Evolutionary conservation across 2,888 invertebrate species (phyloP).

Genomic region (Listrodromus nycthemerus): DNA sequence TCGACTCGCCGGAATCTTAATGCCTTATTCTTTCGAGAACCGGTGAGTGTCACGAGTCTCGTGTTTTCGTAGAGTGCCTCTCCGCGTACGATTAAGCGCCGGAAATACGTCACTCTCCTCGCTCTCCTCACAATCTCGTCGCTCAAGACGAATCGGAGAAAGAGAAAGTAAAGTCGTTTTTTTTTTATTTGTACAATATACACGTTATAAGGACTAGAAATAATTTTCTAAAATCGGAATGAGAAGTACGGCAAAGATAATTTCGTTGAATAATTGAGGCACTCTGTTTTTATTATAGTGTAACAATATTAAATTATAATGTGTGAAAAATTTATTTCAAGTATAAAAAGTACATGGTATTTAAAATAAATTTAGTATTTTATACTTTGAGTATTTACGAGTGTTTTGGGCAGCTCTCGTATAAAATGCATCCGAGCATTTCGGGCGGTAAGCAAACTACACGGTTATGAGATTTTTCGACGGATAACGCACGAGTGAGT

Average conservation of each 20-base stretch:
- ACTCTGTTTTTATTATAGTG: too few species aligned
- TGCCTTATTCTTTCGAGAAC: slow-evolving; percentile 25
- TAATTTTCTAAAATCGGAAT: too few species aligned
- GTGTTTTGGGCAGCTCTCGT: too few species aligned
- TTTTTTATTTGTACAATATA: too few species aligned
- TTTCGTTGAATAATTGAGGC: too few species aligned
- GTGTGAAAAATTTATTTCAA: too few species aligned
- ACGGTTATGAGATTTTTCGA: background rate
- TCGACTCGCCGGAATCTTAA: slow-evolving; percentile 40
- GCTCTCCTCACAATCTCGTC: slow-evolving; percentile 3
- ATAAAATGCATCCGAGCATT: background rate
- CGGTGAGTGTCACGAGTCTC: slow-evolving; percentile 39
- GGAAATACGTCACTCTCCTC: slow-evolving; percentile 5
- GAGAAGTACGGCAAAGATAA: too few species aligned
- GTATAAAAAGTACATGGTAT: too few species aligned
- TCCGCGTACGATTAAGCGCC: background rate
- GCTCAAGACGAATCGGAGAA: slow-evolving; percentile 39
- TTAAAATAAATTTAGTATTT: too few species aligned
- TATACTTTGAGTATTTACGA: too few species aligned
- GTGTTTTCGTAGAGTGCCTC: slow-evolving; percentile 13
- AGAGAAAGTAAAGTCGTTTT: slow-evolving; percentile 40
- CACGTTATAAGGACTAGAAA: too few species aligned
- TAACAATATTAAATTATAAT: too few species aligned
- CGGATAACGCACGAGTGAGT: background rate
- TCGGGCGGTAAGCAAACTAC: background rate